Evolutionary conservation across 2,888 invertebrate species (phyloP).

Genomic region (Clunio marinus): DNA sequence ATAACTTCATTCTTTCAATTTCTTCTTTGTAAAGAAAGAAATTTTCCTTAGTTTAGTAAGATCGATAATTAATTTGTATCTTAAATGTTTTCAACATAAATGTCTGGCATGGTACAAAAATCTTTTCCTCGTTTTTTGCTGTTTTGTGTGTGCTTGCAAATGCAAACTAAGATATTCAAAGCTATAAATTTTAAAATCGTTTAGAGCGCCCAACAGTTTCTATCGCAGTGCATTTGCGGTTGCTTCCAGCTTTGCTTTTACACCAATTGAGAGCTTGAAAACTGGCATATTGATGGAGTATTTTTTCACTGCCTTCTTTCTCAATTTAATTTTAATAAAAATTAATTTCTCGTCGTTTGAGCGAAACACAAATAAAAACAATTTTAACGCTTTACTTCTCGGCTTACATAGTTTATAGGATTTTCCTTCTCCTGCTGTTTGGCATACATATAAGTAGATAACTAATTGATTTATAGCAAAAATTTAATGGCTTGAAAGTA

Average conservation of each 20-base stretch:
- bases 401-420: no score
- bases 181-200: constrained; percentile 35
- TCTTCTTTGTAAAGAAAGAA: background rate
- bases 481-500: constrained; percentile 16
- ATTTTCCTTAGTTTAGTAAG: background rate
- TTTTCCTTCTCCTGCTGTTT: no score
- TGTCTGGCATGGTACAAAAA: constrained; percentile 25
- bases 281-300: background rate
- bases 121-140: background rate
- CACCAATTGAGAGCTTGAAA: no score
- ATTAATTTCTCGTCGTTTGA: background rate
- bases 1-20: background rate
- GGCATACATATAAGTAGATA: no score
- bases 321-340: constrained; percentile 36
- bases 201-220: no score
- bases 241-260: background rate
- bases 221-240: background rate
- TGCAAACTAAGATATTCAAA: constrained; percentile 3
- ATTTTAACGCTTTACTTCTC: background rate
- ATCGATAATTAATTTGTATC: constrained; percentile 39
- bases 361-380: no score
- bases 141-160: constrained; percentile 16
- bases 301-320: constrained; percentile 1
- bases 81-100: constrained; percentile 32
- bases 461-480: constrained; percentile 33